phyloP scores from a whole-genome alignment of 1,140 invertebrate species.

The Eciton burchellii region DNA sequence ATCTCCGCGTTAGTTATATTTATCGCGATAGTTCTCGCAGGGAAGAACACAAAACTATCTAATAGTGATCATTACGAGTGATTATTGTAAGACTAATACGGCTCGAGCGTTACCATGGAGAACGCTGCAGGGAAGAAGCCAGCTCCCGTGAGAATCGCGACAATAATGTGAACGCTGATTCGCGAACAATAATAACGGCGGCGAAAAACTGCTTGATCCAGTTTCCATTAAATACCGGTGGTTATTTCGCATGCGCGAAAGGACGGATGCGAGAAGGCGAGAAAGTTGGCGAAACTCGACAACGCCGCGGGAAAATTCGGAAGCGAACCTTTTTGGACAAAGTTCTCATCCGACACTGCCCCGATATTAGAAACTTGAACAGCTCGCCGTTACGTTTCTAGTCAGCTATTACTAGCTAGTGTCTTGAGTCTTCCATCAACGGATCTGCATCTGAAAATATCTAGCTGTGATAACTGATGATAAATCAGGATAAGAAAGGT shows the following conservation, averaged over 20 bases:
- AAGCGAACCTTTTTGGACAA: not conserved
- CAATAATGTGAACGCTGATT: conserved; percentile 36
- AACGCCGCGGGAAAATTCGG: conserved; percentile 26
- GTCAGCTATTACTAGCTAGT: too few species aligned
- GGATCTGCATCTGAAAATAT: too few species aligned
- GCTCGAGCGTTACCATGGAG: not conserved
- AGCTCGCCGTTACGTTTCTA: not conserved
- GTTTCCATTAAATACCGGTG: conserved; percentile 26
- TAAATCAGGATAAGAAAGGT: not conserved
- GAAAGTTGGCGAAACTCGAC: conserved; percentile 39
- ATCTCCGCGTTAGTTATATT: not conserved
- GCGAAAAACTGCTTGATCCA: conserved; percentile 32
- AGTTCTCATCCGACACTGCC: not conserved
- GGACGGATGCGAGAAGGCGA: conserved; percentile 19
- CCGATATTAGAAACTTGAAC: not conserved
- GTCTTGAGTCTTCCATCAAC: too few species aligned
- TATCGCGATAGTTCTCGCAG: not conserved
- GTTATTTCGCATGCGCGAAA: too few species aligned
- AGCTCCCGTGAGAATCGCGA: conserved; percentile 5
- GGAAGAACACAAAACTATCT: not conserved
- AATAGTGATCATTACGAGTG: too few species aligned
- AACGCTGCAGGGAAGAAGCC: not conserved
- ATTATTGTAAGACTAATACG: not conserved
- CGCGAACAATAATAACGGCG: conserved; percentile 23
- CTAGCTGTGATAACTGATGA: not conserved